Percentiles rank a stretch among this genome's conserved stretches.
Evolutionary conservation across 2,113 vertebrate species (phyloP).

Genomic region (Hydropotes inermis): DNA sequence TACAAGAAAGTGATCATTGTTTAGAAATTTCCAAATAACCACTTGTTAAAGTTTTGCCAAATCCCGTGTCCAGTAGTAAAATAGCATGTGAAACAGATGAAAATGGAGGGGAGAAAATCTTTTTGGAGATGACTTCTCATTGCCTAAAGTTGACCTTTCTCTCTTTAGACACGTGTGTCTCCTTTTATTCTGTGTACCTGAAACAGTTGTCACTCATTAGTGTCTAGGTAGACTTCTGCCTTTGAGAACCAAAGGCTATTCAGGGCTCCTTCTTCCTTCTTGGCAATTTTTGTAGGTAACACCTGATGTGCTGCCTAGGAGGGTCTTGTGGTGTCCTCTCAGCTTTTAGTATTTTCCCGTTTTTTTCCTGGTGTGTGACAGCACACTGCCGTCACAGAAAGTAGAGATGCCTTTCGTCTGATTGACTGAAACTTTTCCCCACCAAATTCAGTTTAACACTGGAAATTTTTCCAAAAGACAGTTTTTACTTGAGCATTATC

Average conservation of each 20-base stretch:
- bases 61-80: neutral
- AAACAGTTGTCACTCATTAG: neutral
- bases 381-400: neutral
- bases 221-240: neutral
- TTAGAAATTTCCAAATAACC: constrained; percentile 33
- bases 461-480: neutral
- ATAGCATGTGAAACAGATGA: neutral
- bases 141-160: neutral
- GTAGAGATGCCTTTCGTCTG: neutral
- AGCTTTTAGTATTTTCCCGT: neutral
- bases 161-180: neutral
- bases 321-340: neutral
- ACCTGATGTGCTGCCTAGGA: neutral
- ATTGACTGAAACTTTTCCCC: neutral
- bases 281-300: neutral
- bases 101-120: neutral
- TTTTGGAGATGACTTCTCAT: neutral
- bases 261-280: neutral
- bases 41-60: constrained; percentile 30
- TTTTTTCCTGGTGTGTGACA: neutral
- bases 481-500: neutral
- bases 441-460: neutral
- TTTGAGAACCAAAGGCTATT: neutral
- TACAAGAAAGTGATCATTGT: neutral
- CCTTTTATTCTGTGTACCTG: neutral